Percentiles rank a stretch among this genome's conserved stretches.
Conservation (phyloP, 2,888 invertebrate genomes). For the Drosophila birchii region DNA sequence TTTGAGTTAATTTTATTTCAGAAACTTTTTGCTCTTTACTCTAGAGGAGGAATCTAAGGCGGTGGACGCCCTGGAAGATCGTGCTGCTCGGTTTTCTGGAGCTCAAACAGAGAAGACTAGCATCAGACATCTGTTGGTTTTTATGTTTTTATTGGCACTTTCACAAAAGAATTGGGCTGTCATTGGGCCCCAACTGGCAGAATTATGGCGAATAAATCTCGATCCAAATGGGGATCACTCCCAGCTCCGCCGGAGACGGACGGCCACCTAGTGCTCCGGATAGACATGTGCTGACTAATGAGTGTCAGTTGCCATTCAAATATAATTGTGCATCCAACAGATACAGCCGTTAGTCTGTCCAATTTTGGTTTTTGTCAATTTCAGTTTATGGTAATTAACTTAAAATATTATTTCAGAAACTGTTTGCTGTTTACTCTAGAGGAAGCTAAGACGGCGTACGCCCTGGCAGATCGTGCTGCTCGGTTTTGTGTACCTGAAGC, state of each 20-base stretch:
- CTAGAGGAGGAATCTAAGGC: slow-evolving; percentile 1
- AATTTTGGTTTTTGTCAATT: slow-evolving; percentile 62
- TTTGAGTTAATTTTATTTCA: slow-evolving; percentile 20
- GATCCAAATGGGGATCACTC: slow-evolving; percentile 45
- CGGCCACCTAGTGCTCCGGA: slow-evolving; percentile 64
- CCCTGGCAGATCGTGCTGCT: slow-evolving; percentile 31
- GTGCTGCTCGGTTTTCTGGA: slow-evolving; percentile 17
- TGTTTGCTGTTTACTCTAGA: slow-evolving; percentile 9
- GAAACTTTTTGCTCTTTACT: slow-evolving; percentile 10
- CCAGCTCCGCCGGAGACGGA: slow-evolving; percentile 53
- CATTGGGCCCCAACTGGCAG: slow-evolving; percentile 50
- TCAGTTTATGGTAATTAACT: slow-evolving; percentile 21
- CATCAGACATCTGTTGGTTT: slow-evolving; percentile 71
- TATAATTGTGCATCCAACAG: slow-evolving; percentile 70
- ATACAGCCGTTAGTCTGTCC: slow-evolving; percentile 42
- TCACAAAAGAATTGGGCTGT: slow-evolving; percentile 71
- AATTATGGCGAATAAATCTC: slow-evolving; percentile 39
- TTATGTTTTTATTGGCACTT: slow-evolving; percentile 52
- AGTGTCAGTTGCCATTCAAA: slow-evolving; percentile 44
- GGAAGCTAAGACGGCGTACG: slow-evolving; percentile 14
- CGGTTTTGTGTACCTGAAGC: slow-evolving; percentile 15
- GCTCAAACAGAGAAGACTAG: slow-evolving; percentile 15
- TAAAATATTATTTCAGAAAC: slow-evolving; percentile 15
- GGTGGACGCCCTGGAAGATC: slow-evolving; percentile 22
- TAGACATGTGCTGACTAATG: slow-evolving; percentile 65